Evolutionary conservation across 2,888 invertebrate genomes (phyloP).

Genomic region (Aleiodes testaceus): DNA sequence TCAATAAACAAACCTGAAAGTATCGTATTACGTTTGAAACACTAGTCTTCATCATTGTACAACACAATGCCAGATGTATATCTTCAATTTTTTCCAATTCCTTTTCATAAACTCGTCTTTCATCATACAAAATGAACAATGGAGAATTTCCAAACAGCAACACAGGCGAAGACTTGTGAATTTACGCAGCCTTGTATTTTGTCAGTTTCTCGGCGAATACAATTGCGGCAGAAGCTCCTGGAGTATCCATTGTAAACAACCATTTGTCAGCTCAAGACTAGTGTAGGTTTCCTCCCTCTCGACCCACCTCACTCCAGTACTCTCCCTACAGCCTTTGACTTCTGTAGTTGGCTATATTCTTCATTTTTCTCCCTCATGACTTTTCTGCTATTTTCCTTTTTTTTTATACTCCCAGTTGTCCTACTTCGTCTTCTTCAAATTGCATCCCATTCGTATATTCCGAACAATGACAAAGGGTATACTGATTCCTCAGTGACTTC

Average conservation of each 20-base stretch:
- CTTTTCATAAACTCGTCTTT: slow-evolving; percentile 20
- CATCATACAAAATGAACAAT: slow-evolving; percentile 22
- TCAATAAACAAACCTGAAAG: slow-evolving; percentile 19
- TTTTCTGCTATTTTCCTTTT: neutral
- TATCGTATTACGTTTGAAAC: neutral
- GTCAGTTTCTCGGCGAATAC: slow-evolving; percentile 20
- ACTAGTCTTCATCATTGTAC: slow-evolving; percentile 14
- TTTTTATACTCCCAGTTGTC: neutral
- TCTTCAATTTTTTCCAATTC: neutral
- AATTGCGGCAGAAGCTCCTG: slow-evolving; percentile 42
- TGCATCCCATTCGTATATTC: slow-evolving; percentile 35
- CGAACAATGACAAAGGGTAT: slow-evolving; percentile 33
- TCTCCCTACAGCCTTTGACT: slow-evolving; percentile 14
- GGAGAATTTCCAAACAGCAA: slow-evolving; percentile 12
- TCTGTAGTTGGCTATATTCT: slow-evolving; percentile 31
- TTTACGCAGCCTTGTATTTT: slow-evolving; percentile 13
- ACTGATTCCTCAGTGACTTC: slow-evolving; percentile 28
- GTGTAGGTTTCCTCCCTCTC: slow-evolving; percentile 38
- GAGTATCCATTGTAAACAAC: slow-evolving; percentile 61
- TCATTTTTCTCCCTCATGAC: slow-evolving; percentile 27
- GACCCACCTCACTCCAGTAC: neutral
- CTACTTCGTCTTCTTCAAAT: slow-evolving; percentile 21
- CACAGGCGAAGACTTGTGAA: neutral
- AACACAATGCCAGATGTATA: slow-evolving; percentile 20
- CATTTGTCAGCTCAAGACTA: slow-evolving; percentile 60